A percentile compares a stretch with the other conserved stretches of the same genome.
Evolutionary conservation across 2,797 vertebrate species (phyloP).

Genomic region (Protosalanx chinensis): DNA sequence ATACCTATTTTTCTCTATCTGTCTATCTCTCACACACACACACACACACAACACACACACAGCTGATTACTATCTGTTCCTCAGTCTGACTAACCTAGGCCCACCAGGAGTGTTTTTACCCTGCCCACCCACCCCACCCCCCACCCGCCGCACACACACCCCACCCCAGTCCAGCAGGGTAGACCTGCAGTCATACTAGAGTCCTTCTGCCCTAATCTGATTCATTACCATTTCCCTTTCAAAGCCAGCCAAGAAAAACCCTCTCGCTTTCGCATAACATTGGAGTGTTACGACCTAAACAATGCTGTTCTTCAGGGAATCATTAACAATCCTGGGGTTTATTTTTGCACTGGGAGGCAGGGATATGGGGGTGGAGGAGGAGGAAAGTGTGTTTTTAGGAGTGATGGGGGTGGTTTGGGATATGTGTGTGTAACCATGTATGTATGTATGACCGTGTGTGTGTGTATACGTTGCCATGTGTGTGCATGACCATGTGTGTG

Average conservation of each 20-base stretch:
- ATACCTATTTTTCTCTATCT: no score
- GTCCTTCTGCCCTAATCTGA: conserved; percentile 19
- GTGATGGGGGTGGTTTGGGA: neutral
- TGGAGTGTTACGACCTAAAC: conserved; percentile 25
- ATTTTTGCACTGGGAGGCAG: conserved; percentile 17
- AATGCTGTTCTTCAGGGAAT: conserved; percentile 34
- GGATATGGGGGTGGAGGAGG: neutral
- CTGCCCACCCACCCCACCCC: no score
- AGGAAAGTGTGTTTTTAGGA: neutral
- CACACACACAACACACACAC: neutral
- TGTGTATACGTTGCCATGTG: neutral
- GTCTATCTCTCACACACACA: neutral
- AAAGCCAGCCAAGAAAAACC: conserved; percentile 25
- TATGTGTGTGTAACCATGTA: neutral
- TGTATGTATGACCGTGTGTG: neutral
- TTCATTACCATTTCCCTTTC: conserved; percentile 28
- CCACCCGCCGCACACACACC: no score
- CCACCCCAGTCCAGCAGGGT: neutral
- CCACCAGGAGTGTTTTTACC: neutral
- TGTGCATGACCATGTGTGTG: neutral
- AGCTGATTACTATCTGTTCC: no score
- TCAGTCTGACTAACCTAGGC: no score
- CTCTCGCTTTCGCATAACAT: conserved; percentile 22
- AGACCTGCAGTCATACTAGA: neutral
- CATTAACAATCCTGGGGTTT: conserved; percentile 38